phyloP scores from a whole-genome alignment of 2,113 vertebrate genomes.

The Semnornis frantzii region DNA sequence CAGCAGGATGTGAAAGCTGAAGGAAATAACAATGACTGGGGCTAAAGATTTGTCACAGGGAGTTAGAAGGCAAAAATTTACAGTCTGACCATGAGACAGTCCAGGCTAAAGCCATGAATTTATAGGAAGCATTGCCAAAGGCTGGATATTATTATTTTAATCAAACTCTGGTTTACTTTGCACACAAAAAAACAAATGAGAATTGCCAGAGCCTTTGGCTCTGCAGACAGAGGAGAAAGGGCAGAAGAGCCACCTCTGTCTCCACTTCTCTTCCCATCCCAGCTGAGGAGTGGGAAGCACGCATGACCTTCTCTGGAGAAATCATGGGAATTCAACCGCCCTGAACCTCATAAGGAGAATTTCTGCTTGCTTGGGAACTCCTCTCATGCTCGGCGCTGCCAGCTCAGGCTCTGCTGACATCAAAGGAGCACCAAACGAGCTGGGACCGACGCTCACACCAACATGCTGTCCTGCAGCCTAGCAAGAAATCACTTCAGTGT shows the following conservation, averaged over 20 bases:
- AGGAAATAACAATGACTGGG: slow-evolving; percentile 62
- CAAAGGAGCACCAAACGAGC: background rate
- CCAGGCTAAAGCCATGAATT: slow-evolving; percentile 64
- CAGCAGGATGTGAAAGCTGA: slow-evolving; percentile 59
- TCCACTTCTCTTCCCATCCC: background rate
- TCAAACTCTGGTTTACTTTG: slow-evolving; percentile 43
- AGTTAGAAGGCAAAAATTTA: slow-evolving; percentile 51
- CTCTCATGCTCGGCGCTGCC: background rate
- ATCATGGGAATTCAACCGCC: background rate
- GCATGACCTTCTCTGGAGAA: background rate
- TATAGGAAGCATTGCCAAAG: slow-evolving; percentile 54
- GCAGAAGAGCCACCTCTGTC: background rate
- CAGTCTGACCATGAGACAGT: slow-evolving; percentile 55
- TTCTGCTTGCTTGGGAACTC: background rate
- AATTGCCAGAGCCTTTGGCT: slow-evolving; percentile 19
- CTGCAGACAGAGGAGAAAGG: background rate
- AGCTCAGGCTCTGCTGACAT: background rate
- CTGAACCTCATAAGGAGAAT: background rate
- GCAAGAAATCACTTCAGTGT: background rate
- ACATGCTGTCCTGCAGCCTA: rapidly evolving
- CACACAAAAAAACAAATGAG: background rate
- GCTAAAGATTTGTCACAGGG: slow-evolving; percentile 55
- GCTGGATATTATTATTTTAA: slow-evolving; percentile 60
- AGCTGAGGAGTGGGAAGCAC: background rate
- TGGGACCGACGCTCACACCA: background rate